A percentile compares a stretch with the other conserved stretches of the same genome.
Evolutionary conservation across 2,888 invertebrate genomes (phyloP).

Genomic region (Microctonus hyperodae): DNA sequence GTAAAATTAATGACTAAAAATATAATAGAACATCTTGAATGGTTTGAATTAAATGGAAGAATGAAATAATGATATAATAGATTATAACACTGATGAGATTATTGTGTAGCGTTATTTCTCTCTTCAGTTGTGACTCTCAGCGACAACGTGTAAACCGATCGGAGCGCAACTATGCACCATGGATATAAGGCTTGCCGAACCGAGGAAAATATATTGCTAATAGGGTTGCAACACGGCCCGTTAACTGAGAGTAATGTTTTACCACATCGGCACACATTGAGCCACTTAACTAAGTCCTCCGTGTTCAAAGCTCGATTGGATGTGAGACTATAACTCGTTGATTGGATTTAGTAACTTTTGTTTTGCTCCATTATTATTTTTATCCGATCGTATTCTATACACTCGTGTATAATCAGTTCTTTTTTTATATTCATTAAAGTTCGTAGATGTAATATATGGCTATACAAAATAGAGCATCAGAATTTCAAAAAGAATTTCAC

Average conservation of each 20-base stretch:
- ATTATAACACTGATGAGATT: slow-evolving; percentile 31
- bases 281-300: slow-evolving; percentile 33
- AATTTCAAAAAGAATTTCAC: no score
- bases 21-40: no score
- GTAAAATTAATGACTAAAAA: no score
- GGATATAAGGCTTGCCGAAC: slow-evolving; percentile 44
- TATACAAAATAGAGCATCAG: no score
- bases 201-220: slow-evolving; percentile 59
- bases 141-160: slow-evolving; percentile 50
- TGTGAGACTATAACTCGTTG: slow-evolving; percentile 11
- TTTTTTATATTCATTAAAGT: background rate
- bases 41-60: slow-evolving; percentile 2
- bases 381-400: slow-evolving; percentile 19
- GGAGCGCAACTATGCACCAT: slow-evolving; percentile 40
- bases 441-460: no score
- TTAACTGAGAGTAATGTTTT: slow-evolving; percentile 58
- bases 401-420: background rate
- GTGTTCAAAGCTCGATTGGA: slow-evolving; percentile 29
- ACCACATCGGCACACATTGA: slow-evolving; percentile 54
- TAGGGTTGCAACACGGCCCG: slow-evolving; percentile 57
- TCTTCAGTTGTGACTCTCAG: slow-evolving; percentile 37
- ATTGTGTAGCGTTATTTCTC: slow-evolving; percentile 16
- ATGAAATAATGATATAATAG: slow-evolving; percentile 26
- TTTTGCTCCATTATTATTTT: slow-evolving; percentile 1
- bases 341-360: slow-evolving; percentile 28